phyloP scores from a whole-genome alignment of 2,888 invertebrate species.

The Conomelus anceps region DNA sequence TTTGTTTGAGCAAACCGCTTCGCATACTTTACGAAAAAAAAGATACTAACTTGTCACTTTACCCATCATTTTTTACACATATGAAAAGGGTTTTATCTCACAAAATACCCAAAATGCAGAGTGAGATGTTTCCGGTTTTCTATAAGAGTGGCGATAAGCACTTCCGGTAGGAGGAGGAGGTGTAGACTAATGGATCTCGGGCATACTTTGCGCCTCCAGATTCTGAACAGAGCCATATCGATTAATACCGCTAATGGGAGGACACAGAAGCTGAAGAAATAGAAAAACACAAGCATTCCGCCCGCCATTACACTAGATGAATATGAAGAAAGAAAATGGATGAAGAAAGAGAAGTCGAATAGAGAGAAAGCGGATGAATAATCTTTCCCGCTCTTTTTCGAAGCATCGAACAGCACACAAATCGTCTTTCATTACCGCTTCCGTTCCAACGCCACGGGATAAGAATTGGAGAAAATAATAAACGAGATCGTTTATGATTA shows the following conservation, averaged over 20 bases:
- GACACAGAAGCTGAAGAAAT: neutral
- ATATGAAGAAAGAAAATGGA: neutral
- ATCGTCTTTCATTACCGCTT: conserved; percentile 4
- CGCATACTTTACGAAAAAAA: too few relatives aligned
- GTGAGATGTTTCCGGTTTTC: neutral
- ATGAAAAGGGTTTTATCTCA: neutral
- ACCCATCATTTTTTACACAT: too few relatives aligned
- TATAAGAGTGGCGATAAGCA: too few relatives aligned
- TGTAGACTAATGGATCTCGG: neutral
- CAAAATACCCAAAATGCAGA: neutral
- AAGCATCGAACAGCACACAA: neutral
- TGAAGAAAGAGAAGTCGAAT: neutral
- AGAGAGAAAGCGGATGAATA: too few relatives aligned
- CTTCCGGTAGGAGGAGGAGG: neutral
- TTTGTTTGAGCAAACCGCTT: too few relatives aligned
- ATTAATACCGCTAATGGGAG: conserved; percentile 7
- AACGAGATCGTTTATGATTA: neutral
- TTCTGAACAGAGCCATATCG: neutral
- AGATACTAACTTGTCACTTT: too few relatives aligned
- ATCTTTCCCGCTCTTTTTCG: too few relatives aligned
- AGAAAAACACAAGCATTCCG: too few relatives aligned
- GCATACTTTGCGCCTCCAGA: neutral
- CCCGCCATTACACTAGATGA: neutral
- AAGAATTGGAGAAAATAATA: neutral
- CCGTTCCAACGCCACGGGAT: neutral